phyloP scores from a whole-genome alignment of 53 echinoderm and acorn worm genomes.

The Glandiceps talaboti region DNA sequence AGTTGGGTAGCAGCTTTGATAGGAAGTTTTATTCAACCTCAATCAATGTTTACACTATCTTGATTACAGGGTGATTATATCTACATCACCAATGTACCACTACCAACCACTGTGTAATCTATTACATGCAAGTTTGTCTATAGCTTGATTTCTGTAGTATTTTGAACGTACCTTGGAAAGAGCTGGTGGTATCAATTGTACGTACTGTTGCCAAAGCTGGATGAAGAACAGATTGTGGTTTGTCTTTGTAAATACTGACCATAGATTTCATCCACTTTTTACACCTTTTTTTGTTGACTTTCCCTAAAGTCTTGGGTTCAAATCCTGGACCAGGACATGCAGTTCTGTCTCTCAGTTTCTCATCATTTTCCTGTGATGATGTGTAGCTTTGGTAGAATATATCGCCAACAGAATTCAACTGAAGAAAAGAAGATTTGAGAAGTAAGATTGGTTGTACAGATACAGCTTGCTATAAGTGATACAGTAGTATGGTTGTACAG shows the following conservation, averaged over 20 bases:
- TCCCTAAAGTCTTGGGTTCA: constrained; percentile 3
- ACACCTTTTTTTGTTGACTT: constrained; percentile 17
- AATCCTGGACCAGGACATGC: constrained; percentile 13
- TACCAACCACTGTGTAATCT: no score
- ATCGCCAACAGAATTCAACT: constrained; percentile 32
- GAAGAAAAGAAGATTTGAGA: no score
- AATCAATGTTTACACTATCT: no score
- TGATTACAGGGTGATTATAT: no score
- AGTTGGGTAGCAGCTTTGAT: no score
- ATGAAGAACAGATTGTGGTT: not conserved
- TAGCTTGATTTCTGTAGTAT: no score
- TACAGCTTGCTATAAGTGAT: no score
- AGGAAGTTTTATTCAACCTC: no score
- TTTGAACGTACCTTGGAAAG: not conserved
- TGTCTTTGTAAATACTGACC: not conserved
- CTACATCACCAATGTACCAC: no score
- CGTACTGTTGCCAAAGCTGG: not conserved
- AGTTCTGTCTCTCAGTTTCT: constrained; percentile 16
- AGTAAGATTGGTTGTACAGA: no score
- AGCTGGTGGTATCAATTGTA: not conserved
- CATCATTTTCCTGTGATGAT: not conserved
- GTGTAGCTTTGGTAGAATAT: constrained; percentile 29
- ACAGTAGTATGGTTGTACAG: no score
- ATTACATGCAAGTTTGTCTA: no score
- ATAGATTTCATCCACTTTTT: constrained; percentile 17